Evolutionary conservation across 2,888 invertebrate genomes (phyloP).

Genomic region (Acleris laterana): DNA sequence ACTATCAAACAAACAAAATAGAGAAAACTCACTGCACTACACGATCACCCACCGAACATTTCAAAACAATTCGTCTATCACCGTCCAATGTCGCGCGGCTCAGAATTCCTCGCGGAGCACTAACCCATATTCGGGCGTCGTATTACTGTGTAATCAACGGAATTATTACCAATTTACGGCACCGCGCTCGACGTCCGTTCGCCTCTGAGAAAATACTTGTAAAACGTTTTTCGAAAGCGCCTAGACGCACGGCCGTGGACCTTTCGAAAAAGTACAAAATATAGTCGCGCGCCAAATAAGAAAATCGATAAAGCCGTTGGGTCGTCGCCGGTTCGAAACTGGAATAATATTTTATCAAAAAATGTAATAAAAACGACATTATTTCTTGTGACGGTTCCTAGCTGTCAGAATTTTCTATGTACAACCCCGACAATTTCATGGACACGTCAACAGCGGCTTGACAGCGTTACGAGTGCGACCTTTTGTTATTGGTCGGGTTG

Average conservation of each 20-base stretch:
- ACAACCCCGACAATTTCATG: slow-evolving; percentile 57
- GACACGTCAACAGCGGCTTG: slow-evolving; percentile 41
- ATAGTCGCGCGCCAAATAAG: slow-evolving; percentile 78
- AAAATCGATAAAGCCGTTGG: slow-evolving; percentile 81
- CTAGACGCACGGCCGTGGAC: slow-evolving; percentile 72
- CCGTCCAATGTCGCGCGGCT: slow-evolving; percentile 64
- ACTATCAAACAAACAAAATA: slow-evolving; percentile 65
- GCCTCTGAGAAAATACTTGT: slow-evolving; percentile 73
- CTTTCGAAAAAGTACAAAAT: slow-evolving; percentile 82
- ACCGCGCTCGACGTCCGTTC: slow-evolving; percentile 76
- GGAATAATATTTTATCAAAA: slow-evolving; percentile 83
- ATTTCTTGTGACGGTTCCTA: slow-evolving; percentile 78
- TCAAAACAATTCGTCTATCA: slow-evolving; percentile 51
- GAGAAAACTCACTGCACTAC: slow-evolving; percentile 57
- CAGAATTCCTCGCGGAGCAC: slow-evolving; percentile 65
- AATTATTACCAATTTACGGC: slow-evolving; percentile 82
- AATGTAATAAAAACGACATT: slow-evolving; percentile 84
- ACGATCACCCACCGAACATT: slow-evolving; percentile 55
- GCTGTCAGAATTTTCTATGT: slow-evolving; percentile 81
- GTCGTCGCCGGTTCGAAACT: slow-evolving; percentile 74
- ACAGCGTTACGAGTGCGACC: slow-evolving; percentile 44
- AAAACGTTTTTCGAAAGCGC: slow-evolving; percentile 83
- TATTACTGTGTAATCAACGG: slow-evolving; percentile 80
- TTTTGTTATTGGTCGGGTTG: slow-evolving; percentile 66
- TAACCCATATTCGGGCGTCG: slow-evolving; percentile 81